Evolutionary conservation across 2,888 invertebrate genomes (phyloP).

Genomic region (Schizaphis graminum): DNA sequence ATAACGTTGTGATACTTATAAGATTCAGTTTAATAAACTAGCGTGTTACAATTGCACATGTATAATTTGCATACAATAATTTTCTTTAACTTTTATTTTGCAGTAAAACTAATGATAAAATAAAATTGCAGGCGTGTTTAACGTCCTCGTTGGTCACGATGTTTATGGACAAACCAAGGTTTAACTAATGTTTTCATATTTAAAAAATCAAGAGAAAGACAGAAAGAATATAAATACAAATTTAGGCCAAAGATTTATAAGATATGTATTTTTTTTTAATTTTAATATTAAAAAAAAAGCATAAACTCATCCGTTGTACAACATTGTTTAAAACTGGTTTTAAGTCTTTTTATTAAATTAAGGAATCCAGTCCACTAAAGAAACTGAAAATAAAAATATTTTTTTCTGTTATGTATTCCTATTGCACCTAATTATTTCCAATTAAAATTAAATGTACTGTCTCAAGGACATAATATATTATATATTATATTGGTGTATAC

Average conservation of each 20-base stretch:
- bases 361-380: slow-evolving; percentile 36
- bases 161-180: neutral
- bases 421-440: slow-evolving; percentile 26
- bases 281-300: too few species aligned
- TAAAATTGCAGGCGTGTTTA: neutral
- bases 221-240: neutral
- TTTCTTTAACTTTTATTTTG: neutral
- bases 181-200: neutral
- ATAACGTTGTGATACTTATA: neutral
- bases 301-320: neutral
- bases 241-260: slow-evolving; percentile 42
- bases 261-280: neutral
- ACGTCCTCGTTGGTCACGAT: neutral
- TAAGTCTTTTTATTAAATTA: neutral
- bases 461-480: slow-evolving; percentile 13
- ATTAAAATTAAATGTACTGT: slow-evolving; percentile 25
- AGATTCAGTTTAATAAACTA: neutral
- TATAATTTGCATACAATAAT: too few species aligned
- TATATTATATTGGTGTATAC: neutral
- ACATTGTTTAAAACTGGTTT: slow-evolving; percentile 45
- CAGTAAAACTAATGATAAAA: neutral
- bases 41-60: neutral
- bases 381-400: slow-evolving; percentile 1
- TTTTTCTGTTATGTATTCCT: neutral
- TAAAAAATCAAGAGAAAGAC: neutral